Evolutionary conservation across 2,888 invertebrate genomes (phyloP).

Genomic region (Deilephila elpenor): DNA sequence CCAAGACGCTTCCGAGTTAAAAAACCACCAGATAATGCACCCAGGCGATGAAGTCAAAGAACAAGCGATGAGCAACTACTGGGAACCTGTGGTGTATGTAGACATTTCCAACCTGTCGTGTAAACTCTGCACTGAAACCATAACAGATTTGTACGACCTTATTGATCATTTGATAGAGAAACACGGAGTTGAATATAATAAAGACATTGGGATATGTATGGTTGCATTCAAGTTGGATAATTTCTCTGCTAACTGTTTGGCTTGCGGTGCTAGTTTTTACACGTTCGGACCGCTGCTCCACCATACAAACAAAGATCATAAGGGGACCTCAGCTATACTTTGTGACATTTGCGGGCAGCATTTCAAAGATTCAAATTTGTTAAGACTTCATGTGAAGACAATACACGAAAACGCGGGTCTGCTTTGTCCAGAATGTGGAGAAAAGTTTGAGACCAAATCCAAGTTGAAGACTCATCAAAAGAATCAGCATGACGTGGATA

Average conservation of each 20-base stretch:
- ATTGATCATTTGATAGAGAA: constrained; percentile 69
- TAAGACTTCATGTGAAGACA: constrained; percentile 68
- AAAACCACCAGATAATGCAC: constrained; percentile 66
- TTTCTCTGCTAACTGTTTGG: constrained; percentile 66
- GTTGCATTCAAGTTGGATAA: constrained; percentile 74
- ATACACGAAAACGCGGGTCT: constrained; percentile 69
- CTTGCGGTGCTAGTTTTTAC: constrained; percentile 70
- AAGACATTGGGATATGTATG: constrained; percentile 74
- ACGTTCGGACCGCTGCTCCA: constrained; percentile 73
- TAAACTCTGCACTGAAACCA: constrained; percentile 62
- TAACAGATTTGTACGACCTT: constrained; percentile 67
- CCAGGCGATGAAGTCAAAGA: constrained; percentile 61
- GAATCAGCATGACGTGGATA: constrained; percentile 73
- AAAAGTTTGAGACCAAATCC: constrained; percentile 76
- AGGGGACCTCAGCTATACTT: constrained; percentile 71
- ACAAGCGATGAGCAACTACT: constrained; percentile 74
- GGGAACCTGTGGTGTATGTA: constrained; percentile 75
- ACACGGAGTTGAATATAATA: constrained; percentile 67
- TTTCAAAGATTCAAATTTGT: constrained; percentile 68
- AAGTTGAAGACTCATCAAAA: constrained; percentile 80
- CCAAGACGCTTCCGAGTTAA: constrained; percentile 70
- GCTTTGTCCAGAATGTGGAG: constrained; percentile 74
- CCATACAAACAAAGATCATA: constrained; percentile 78
- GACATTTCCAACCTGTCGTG: constrained; percentile 70
- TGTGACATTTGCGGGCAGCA: constrained; percentile 78